phyloP scores from a whole-genome alignment of 1,140 invertebrate genomes.

The Zaprionus kolodkinae region DNA sequence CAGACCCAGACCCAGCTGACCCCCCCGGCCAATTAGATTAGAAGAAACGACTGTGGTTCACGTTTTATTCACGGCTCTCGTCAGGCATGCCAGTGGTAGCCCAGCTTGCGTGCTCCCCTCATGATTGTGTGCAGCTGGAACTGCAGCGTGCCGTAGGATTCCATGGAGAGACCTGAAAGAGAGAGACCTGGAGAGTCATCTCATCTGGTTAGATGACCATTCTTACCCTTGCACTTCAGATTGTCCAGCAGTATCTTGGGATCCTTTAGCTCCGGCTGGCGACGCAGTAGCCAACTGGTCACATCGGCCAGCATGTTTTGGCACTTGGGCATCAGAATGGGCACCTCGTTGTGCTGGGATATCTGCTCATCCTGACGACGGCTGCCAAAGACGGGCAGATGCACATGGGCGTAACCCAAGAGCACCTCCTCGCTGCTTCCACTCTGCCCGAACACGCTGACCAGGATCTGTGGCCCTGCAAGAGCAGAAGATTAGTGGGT shows the following conservation, averaged over 20 bases:
- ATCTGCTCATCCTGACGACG: constrained; percentile 24
- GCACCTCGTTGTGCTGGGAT: constrained; percentile 39
- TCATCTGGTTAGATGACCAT: not conserved
- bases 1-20: constrained; percentile 2
- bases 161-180: constrained; percentile 66
- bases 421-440: constrained; percentile 68
- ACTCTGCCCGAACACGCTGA: constrained; percentile 82
- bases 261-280: constrained; percentile 77
- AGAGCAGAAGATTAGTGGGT: not conserved
- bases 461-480: constrained; percentile 83
- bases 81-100: constrained; percentile 70
- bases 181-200: too few species aligned
- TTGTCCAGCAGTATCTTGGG: constrained; percentile 75
- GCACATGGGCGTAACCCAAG: constrained; percentile 79
- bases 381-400: constrained; percentile 76
- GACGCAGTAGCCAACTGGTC: constrained; percentile 73
- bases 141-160: constrained; percentile 65
- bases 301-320: constrained; percentile 73
- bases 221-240: constrained; percentile 70
- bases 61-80: constrained; percentile 63
- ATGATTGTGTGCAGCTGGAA: constrained; percentile 59
- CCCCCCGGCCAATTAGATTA: constrained; percentile 69
- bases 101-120: constrained; percentile 63
- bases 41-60: constrained; percentile 63
- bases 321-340: constrained; percentile 73